These are phyloP conservation scores for Limnephilus auricula DNA, from an alignment of 2,888 invertebrate species.

Conservation along the genomic window DNA sequence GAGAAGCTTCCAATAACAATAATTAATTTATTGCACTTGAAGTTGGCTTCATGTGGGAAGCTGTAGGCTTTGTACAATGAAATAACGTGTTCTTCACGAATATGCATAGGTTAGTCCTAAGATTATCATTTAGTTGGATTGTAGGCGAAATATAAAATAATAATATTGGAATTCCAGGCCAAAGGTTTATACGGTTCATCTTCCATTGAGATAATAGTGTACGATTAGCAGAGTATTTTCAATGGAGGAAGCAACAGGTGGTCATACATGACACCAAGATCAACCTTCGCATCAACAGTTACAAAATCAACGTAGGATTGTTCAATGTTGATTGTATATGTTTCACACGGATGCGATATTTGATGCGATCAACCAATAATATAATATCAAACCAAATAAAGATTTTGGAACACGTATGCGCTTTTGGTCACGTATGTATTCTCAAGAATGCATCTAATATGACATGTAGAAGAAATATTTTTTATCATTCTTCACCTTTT, in stretches of 20 bases:
- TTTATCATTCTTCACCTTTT: neutral
- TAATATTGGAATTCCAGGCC: neutral
- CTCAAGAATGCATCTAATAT: neutral
- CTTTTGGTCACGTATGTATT: neutral
- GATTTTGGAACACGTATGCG: neutral
- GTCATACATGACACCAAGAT: neutral
- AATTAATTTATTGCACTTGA: neutral
- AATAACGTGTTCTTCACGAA: neutral
- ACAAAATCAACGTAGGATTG: neutral
- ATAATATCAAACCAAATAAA: neutral
- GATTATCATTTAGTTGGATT: neutral
- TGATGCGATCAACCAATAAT: too few relatives aligned
- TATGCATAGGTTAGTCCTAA: neutral
- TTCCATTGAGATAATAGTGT: neutral
- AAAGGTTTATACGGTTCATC: neutral
- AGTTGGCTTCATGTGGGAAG: neutral
- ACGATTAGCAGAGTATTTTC: neutral
- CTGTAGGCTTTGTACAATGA: neutral
- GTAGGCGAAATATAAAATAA: neutral
- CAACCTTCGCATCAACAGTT: neutral
- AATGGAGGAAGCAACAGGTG: neutral
- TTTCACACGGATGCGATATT: too few relatives aligned
- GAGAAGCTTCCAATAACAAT: neutral
- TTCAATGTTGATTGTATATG: too few relatives aligned
- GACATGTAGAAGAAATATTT: neutral